Base-by-base conservation (phyloP, 2,888 invertebrate species). In the Strigamia crassipes region DNA sequence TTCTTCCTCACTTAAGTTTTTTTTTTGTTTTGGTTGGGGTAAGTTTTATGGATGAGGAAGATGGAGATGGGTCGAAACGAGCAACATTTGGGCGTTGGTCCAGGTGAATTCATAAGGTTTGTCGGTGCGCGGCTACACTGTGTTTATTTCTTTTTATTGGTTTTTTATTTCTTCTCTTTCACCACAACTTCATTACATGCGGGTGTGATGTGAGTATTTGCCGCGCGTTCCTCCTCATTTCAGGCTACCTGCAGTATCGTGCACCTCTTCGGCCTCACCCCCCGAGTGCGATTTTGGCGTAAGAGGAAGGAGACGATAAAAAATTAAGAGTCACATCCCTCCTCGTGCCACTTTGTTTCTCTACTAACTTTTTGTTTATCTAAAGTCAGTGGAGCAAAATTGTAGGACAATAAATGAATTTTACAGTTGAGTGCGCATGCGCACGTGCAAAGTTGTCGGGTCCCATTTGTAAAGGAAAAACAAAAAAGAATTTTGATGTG, bases 141-240 rank as follows among this genome's bases (percentile, higher is more conserved):
- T 66, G 66, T 66, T 66, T 66, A 66, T 66, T 66, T 66, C 66
- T 66, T 66, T 66, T 66, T 66, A 66, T 66, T 66, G 66, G 66
- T 66, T 66, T 66, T 66, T 66, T 66, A 66, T 66, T 66, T 66
- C 66, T 66, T 15, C 51, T 66, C 66, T 66, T 66, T 66, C 66
- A 66, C 66, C 66, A 66, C 66, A 66, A 15, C 66, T 66, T 66
- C 66, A 66, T 66, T 66, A 66, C 66, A 66, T 66, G 66, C 66
- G 66, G 66, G 66, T 66, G 66, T 66, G 66, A 66, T 66, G 66
- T 66, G 66, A 66, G 66, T 66, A 66, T 66, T 66, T 66, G 8
- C 66, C 66, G 66, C 61, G 61, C 66, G 66, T 66, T 66, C 27
- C 66, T 66, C 12, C 66, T 66, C 66, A 66, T 66, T 66, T 66